Evolutionary conservation across 2,113 vertebrate species (phyloP).

Genomic region (Oophaga pumilio): DNA sequence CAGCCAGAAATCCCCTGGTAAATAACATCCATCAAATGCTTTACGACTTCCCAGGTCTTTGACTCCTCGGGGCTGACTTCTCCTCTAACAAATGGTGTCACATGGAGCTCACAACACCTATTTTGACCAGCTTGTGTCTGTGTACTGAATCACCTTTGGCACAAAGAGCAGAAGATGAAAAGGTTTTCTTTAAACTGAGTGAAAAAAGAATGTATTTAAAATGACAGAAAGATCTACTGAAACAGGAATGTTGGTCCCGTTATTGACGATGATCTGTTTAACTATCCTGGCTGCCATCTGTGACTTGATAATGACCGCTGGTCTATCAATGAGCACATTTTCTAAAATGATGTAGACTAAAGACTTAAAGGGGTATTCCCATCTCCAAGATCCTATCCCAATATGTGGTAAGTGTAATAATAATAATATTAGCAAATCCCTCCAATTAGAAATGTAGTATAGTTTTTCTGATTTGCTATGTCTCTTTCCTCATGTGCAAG

Average conservation of each 20-base stretch:
- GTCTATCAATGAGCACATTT: background rate
- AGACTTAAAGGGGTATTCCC: background rate
- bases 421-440: too few relatives aligned
- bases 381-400: too few relatives aligned
- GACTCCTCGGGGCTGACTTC: constrained; percentile 41
- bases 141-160: constrained; percentile 47
- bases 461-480: too few relatives aligned
- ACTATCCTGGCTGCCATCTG: constrained; percentile 31
- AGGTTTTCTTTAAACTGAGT: background rate
- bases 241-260: constrained; percentile 4
- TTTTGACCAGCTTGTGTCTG: constrained; percentile 42
- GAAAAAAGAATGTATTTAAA: constrained; percentile 49
- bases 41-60: constrained; percentile 36
- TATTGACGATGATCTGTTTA: constrained; percentile 45
- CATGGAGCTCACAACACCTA: constrained; percentile 34
- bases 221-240: constrained; percentile 43
- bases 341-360: background rate
- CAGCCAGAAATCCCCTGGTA: constrained; percentile 21
- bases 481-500: too few relatives aligned
- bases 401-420: too few relatives aligned
- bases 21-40: constrained; percentile 52
- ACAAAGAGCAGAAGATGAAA: constrained; percentile 21
- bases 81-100: constrained; percentile 52
- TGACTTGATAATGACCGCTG: background rate
- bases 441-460: too few relatives aligned